These are phyloP conservation scores for Drosophila lutescens DNA, from an alignment of 2,888 invertebrate species.

Conservation along the genomic window DNA sequence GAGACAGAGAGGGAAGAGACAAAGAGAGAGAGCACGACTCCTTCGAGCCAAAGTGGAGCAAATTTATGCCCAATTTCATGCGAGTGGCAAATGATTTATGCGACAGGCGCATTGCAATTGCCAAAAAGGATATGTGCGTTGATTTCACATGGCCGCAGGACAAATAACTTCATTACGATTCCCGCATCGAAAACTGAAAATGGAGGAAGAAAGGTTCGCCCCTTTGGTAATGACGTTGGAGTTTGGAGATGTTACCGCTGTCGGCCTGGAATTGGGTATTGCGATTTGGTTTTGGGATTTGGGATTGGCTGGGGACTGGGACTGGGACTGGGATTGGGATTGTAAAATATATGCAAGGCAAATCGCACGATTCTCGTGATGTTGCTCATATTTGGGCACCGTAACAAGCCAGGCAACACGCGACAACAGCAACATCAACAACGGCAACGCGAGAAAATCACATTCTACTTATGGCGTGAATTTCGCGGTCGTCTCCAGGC, in stretches of 20 bases:
- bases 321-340: conserved; percentile 55
- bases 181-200: conserved; percentile 31
- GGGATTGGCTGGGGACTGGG: conserved; percentile 43
- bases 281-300: conserved; percentile 42
- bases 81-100: conserved; percentile 79
- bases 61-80: conserved; percentile 80
- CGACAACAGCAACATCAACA: conserved; percentile 56
- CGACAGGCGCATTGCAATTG: conserved; percentile 78
- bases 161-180: conserved; percentile 77
- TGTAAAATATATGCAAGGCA: conserved; percentile 80
- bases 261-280: conserved; percentile 54
- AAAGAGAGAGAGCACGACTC: conserved; percentile 9
- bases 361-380: conserved; percentile 83
- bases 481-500: conserved; percentile 65
- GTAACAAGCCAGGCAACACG: conserved; percentile 77
- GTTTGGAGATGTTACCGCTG: conserved; percentile 33
- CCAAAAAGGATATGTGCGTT: conserved; percentile 80
- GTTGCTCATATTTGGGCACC: conserved; percentile 83
- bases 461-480: conserved; percentile 81
- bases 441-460: conserved; percentile 70
- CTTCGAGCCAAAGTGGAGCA: conserved; percentile 72
- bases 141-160: conserved; percentile 77
- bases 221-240: conserved; percentile 69
- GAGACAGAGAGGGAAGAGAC: neutral
- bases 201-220: conserved; percentile 36